A percentile compares a stretch with the other conserved stretches of the same genome.
Conservation (phyloP, 2,113 vertebrate species). For the Dendrocopos noguchii region DNA sequence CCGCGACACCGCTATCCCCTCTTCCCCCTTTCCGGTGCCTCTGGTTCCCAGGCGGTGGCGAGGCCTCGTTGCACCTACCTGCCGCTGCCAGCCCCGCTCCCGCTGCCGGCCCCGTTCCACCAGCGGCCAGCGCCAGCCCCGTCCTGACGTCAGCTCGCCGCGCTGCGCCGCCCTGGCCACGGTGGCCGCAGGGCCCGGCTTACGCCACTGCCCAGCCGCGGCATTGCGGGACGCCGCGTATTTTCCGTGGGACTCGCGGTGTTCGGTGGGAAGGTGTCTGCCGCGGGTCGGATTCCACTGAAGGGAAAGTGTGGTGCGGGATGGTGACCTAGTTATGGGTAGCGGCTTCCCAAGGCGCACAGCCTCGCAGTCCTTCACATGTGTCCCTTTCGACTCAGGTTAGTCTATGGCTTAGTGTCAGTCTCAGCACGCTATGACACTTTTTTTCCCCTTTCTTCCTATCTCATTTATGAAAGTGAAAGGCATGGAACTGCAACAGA, state of each 20-base stretch:
- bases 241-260: accelerated
- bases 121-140: background rate
- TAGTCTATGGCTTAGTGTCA: background rate
- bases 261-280: background rate
- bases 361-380: too few relatives aligned
- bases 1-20: background rate
- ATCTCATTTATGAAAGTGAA: accelerated
- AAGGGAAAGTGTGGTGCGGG: background rate
- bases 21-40: too few relatives aligned
- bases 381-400: background rate
- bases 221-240: background rate
- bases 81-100: background rate
- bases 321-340: accelerated
- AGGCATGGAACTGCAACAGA: accelerated
- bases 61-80: background rate
- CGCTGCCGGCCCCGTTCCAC: background rate
- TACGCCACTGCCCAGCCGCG: background rate
- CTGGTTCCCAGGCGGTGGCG: too few relatives aligned
- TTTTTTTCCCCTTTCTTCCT: too few relatives aligned
- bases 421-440: accelerated
- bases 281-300: accelerated
- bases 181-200: background rate
- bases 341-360: too few relatives aligned
- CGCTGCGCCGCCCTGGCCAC: background rate
- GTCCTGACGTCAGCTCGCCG: background rate